Conservation (phyloP, 2,113 vertebrate species). For the Myanophis thanlyinensis region DNA sequence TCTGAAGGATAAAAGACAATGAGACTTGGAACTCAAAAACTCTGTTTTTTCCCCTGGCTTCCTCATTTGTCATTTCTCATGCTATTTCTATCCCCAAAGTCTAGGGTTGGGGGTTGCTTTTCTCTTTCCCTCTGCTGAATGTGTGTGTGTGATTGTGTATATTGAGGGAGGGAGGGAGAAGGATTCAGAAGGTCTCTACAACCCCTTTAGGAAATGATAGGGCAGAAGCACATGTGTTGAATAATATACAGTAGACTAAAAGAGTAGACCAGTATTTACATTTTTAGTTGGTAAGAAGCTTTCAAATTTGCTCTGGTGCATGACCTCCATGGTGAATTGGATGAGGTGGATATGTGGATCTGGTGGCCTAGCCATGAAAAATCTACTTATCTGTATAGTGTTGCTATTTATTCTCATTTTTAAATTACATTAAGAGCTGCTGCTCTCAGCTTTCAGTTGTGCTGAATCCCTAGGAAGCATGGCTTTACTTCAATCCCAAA, state of each 20-base stretch:
- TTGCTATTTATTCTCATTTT: background rate
- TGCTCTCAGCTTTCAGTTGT: background rate
- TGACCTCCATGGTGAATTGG: background rate
- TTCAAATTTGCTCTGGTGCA: background rate
- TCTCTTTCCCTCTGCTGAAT: too few relatives aligned
- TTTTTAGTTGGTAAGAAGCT: background rate
- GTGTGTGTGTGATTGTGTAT: background rate
- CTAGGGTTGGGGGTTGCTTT: background rate
- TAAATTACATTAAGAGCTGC: background rate
- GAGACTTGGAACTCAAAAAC: fast-evolving
- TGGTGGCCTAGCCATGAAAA: background rate
- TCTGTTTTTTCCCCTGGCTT: background rate
- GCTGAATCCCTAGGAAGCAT: background rate
- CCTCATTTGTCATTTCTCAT: background rate
- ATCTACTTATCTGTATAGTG: background rate
- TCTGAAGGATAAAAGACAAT: background rate
- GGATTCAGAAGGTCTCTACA: background rate
- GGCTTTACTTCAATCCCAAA: background rate
- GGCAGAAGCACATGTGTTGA: too few relatives aligned
- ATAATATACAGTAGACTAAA: background rate
- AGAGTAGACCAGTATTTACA: background rate
- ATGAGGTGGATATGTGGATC: background rate
- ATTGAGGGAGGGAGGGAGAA: background rate
- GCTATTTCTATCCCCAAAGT: background rate
- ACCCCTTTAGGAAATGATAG: background rate